Evolutionary conservation across 2,113 vertebrate genomes (phyloP).

Genomic region (Orycteropus afer): DNA sequence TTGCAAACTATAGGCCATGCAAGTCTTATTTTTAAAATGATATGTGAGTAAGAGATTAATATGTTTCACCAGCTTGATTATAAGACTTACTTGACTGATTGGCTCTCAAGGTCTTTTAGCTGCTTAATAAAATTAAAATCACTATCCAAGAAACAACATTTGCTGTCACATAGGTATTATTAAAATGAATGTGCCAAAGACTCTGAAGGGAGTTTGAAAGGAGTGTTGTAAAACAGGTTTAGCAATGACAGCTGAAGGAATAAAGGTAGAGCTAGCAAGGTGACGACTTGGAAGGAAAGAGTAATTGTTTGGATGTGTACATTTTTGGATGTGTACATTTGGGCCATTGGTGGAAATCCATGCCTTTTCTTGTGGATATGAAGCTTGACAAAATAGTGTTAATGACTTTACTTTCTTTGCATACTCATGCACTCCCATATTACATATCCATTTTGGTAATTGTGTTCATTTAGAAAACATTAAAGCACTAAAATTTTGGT

Average conservation of each 20-base stretch:
- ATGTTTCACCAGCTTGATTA: background rate
- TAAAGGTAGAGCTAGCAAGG: background rate
- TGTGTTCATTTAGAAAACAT: background rate
- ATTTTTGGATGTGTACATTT: background rate
- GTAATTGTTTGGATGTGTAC: background rate
- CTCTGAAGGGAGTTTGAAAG: background rate
- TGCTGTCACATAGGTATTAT: background rate
- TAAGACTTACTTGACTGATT: background rate
- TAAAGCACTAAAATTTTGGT: background rate
- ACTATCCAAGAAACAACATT: background rate
- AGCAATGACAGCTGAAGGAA: background rate
- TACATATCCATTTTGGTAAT: background rate
- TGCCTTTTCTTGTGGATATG: background rate
- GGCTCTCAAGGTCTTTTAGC: background rate
- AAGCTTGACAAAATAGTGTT: background rate
- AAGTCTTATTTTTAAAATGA: too few species aligned
- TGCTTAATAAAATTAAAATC: background rate
- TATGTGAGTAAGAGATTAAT: too few species aligned
- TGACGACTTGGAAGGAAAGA: background rate
- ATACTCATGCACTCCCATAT: background rate
- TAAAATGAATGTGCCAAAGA: background rate
- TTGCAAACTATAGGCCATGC: background rate
- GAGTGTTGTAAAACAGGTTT: background rate
- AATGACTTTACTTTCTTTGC: background rate
- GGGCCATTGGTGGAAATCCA: background rate